These are phyloP conservation scores for Peucedramus taeniatus DNA, from an alignment of 2,113 vertebrate genomes.

Conservation along the genomic window DNA sequence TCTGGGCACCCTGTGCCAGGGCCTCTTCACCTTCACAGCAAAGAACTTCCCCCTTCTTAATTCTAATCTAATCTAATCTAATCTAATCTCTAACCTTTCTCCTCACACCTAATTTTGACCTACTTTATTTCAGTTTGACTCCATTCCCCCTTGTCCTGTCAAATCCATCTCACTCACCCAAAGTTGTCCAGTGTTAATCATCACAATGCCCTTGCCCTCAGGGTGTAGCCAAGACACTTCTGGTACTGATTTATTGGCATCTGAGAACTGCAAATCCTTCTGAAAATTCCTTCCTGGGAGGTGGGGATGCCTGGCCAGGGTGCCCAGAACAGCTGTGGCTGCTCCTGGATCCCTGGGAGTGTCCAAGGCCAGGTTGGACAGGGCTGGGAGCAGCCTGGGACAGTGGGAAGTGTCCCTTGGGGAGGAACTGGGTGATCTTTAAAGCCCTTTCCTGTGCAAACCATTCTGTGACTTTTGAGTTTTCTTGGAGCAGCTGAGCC, in stretches of 20 bases:
- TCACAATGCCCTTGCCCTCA: background rate
- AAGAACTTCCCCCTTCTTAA: background rate
- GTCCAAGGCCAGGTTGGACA: background rate
- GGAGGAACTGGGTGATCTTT: background rate
- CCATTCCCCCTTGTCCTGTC: background rate
- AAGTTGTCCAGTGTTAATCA: background rate
- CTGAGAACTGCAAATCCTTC: background rate
- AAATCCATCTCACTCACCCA: background rate
- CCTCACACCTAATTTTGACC: background rate
- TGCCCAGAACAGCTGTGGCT: background rate
- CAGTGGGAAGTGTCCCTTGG: background rate
- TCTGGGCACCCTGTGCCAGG: background rate
- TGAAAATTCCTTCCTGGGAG: background rate
- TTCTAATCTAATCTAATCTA: background rate
- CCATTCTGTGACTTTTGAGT: background rate
- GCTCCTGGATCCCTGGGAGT: background rate
- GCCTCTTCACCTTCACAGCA: accelerated
- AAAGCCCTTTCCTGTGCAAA: background rate
- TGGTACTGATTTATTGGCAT: background rate
- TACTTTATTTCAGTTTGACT: background rate
- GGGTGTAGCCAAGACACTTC: background rate
- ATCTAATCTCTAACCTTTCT: background rate
- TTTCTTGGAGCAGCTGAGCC: background rate
- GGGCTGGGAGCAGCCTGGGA: background rate
- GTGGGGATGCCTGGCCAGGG: background rate